Percentiles rank a stretch among this genome's conserved stretches.
These are phyloP conservation scores for silkworm (Bombyx mori) DNA, from an alignment of 1,140 invertebrate species.

Conservation along the genomic window ASM3026992v2 NC_085115.1:909001-909500, in stretches of 20 bases:
- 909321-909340: constrained; percentile 79
- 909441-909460: constrained; percentile 83
- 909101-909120: constrained; percentile 75
- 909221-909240: constrained; percentile 81
- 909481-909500: no score
- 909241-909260: constrained; percentile 81
- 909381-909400: constrained; percentile 79
- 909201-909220: constrained; percentile 75
- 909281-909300: constrained; percentile 34
- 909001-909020: constrained; percentile 10
- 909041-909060: no score
- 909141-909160: constrained; percentile 78
- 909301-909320: constrained; percentile 31
- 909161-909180: constrained; percentile 82
- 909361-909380: constrained; percentile 71
- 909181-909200: constrained; percentile 82
- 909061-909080: no score
- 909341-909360: constrained; percentile 78
- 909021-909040: no score
- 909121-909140: constrained; percentile 79
- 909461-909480: constrained; percentile 77
- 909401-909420: constrained; percentile 80
- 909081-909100: neutral
- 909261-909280: constrained; percentile 65
- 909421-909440: constrained; percentile 90